A percentile compares a stretch with the other conserved stretches of the same genome.
Evolutionary conservation across 2,888 invertebrate species (phyloP).

Genomic region (Lasioglossum figueresi): DNA sequence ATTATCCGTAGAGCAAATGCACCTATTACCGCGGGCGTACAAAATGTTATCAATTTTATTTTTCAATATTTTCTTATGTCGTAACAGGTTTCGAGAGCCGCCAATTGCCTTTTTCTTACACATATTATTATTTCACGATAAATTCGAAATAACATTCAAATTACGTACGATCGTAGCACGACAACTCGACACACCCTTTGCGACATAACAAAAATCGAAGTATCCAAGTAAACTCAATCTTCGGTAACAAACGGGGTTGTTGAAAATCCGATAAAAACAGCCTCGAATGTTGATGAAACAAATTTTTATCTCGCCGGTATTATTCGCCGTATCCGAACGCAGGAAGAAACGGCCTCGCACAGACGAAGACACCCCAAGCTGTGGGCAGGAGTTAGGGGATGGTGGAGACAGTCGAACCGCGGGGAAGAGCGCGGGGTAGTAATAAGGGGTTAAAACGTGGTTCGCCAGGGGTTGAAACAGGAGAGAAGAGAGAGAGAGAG

Average conservation of each 20-base stretch:
- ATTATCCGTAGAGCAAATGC: no score
- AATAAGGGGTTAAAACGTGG: constrained; percentile 45
- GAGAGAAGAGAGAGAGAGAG: not conserved
- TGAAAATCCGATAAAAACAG: not conserved
- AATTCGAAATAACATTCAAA: no score
- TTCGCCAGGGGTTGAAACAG: not conserved
- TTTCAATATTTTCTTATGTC: no score
- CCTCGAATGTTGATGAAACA: not conserved
- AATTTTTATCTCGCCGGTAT: not conserved
- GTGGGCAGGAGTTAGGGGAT: constrained; percentile 38
- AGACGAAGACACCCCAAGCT: not conserved
- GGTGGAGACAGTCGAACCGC: constrained; percentile 35
- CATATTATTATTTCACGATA: no score
- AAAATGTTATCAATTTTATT: no score
- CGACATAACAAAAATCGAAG: no score
- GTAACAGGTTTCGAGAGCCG: no score
- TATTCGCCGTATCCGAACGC: not conserved
- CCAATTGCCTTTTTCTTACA: no score
- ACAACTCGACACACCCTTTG: no score
- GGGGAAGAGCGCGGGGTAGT: constrained; percentile 9
- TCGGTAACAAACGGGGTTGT: not conserved
- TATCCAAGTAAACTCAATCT: no score
- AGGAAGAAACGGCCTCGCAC: constrained; percentile 33
- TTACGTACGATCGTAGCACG: no score
- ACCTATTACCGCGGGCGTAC: no score